phyloP scores from a whole-genome alignment of 2,888 invertebrate species.

The Sepiola atlantica region DNA sequence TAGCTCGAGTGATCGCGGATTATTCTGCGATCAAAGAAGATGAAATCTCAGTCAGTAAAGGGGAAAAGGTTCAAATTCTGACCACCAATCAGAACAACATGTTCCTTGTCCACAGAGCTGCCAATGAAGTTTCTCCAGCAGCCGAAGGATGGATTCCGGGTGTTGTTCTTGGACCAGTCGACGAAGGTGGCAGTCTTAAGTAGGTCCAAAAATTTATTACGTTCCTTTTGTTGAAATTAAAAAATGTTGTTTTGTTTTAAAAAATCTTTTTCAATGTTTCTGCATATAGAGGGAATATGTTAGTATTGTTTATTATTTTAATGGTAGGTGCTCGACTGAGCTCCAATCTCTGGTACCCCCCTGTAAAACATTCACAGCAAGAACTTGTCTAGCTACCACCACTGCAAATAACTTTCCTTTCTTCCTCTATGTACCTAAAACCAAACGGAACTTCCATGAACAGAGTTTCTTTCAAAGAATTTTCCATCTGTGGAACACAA shows the following conservation, averaged over 20 bases:
- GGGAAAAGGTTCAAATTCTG: constrained; percentile 75
- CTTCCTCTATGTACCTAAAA: too few relatives aligned
- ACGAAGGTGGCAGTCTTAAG: constrained; percentile 67
- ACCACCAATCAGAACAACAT: constrained; percentile 72
- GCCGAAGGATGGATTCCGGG: constrained; percentile 75
- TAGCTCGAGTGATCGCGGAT: constrained; percentile 65
- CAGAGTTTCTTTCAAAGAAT: too few relatives aligned
- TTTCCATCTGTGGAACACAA: too few relatives aligned
- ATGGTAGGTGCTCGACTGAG: too few relatives aligned
- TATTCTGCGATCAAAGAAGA: constrained; percentile 75
- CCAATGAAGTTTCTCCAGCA: constrained; percentile 69
- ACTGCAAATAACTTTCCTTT: too few relatives aligned
- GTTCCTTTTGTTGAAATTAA: neutral
- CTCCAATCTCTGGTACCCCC: too few relatives aligned
- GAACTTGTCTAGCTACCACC: too few relatives aligned
- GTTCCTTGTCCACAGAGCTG: constrained; percentile 71
- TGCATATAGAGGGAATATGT: neutral
- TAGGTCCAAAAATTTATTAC: constrained; percentile 51
- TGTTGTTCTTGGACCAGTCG: constrained; percentile 67
- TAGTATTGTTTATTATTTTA: too few relatives aligned
- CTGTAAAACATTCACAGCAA: too few relatives aligned
- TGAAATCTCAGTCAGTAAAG: constrained; percentile 74
- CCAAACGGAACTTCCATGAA: too few relatives aligned
- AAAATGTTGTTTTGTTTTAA: neutral
- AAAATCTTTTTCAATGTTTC: neutral